phyloP scores from a whole-genome alignment of 2,113 vertebrate species.

The Solenodon paradoxus region DNA sequence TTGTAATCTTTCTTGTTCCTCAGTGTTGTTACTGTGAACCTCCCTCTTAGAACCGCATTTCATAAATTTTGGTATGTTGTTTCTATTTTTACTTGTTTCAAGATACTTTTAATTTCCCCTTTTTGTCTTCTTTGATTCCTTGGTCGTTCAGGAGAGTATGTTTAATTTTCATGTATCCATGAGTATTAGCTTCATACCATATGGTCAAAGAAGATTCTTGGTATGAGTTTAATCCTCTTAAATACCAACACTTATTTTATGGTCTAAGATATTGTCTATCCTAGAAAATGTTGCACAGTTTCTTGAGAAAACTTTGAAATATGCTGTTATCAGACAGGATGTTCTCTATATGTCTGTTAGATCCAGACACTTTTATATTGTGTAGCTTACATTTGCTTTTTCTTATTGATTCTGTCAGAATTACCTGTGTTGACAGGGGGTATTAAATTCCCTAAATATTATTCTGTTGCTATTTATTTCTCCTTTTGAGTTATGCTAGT shows the following conservation, averaged over 20 bases:
- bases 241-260: background rate
- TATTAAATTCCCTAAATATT: background rate
- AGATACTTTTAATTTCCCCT: background rate
- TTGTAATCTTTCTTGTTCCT: background rate
- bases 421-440: background rate
- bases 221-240: background rate
- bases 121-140: background rate
- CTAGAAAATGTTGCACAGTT: background rate
- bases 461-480: background rate
- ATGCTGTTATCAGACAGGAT: background rate
- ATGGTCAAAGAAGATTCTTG: too few relatives aligned
- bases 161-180: background rate
- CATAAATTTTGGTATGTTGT: background rate
- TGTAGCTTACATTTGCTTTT: background rate
- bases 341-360: too few relatives aligned
- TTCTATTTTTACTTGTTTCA: background rate
- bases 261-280: background rate
- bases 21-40: background rate
- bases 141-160: background rate
- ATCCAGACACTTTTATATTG: background rate
- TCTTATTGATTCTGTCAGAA: background rate
- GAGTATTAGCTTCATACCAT: background rate
- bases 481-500: background rate
- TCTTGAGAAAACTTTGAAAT: background rate
- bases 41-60: background rate